Evolutionary conservation across 1,140 invertebrate species (phyloP).

Genomic region (Anthonomus grandis): DNA sequence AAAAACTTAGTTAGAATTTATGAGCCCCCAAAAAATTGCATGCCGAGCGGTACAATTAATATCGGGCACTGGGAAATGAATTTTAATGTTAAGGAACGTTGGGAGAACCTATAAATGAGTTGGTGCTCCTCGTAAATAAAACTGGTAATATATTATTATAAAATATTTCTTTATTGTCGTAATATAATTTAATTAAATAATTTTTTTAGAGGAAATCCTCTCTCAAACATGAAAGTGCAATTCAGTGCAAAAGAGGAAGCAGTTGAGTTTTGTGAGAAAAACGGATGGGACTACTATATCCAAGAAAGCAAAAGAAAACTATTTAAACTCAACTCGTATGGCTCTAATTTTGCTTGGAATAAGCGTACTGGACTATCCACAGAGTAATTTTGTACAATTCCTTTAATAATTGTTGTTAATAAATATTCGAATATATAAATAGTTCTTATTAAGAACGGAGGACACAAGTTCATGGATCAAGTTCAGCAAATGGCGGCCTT

Average conservation of each 20-base stretch:
- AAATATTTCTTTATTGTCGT: background rate
- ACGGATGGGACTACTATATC: slow-evolving; percentile 88
- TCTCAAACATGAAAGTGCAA: slow-evolving; percentile 86
- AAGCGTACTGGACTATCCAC: slow-evolving; percentile 90
- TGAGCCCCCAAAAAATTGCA: slow-evolving; percentile 88
- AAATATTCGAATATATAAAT: background rate
- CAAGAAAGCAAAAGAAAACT: slow-evolving; percentile 69
- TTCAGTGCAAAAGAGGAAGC: slow-evolving; percentile 85
- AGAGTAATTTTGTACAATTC: no score
- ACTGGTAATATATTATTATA: no score
- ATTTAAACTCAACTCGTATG: slow-evolving; percentile 86
- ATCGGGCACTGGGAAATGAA: slow-evolving; percentile 88
- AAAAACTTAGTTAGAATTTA: slow-evolving; percentile 86
- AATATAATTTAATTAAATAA: background rate
- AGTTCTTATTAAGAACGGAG: no score
- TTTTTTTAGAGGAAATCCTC: slow-evolving; percentile 80
- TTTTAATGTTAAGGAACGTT: slow-evolving; percentile 93
- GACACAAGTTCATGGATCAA: no score
- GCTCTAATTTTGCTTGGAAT: slow-evolving; percentile 94
- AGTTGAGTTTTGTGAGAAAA: slow-evolving; percentile 89
- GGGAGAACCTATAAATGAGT: slow-evolving; percentile 99
- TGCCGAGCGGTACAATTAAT: slow-evolving; percentile 96
- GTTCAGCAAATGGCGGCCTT: no score
- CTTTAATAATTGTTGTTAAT: slow-evolving; percentile 2
- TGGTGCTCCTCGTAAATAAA: slow-evolving; percentile 84